Percentiles rank a stretch among this genome's conserved stretches.
Evolutionary conservation across 2,888 invertebrate genomes (phyloP).

Genomic region (Amblyjoppa proteus): DNA sequence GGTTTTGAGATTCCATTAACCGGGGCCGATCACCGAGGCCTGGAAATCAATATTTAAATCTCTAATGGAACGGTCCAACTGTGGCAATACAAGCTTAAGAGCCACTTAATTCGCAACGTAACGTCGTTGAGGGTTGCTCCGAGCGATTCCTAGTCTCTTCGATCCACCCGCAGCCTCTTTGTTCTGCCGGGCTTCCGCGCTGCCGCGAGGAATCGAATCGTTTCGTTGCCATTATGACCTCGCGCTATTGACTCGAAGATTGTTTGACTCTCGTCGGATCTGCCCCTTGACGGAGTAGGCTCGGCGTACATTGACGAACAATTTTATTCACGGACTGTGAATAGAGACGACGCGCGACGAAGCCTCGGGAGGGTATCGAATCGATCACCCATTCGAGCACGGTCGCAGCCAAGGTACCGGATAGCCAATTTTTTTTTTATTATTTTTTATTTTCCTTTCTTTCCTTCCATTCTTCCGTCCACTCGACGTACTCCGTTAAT

Average conservation of each 20-base stretch:
- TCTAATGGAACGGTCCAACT: constrained; percentile 75
- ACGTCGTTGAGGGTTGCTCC: constrained; percentile 56
- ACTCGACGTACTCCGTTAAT: constrained; percentile 58
- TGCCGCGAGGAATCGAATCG: constrained; percentile 33
- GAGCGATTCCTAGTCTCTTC: constrained; percentile 15
- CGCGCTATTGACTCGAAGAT: constrained; percentile 35
- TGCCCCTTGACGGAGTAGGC: neutral
- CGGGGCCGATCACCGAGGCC: constrained; percentile 59
- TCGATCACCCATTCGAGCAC: constrained; percentile 45
- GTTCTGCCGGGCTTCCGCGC: neutral
- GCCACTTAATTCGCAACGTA: constrained; percentile 69
- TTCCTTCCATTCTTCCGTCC: constrained; percentile 27
- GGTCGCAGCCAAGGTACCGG: constrained; percentile 42
- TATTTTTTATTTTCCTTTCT: neutral
- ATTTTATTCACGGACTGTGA: neutral
- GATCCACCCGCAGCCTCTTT: neutral
- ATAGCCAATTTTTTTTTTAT: constrained; percentile 20
- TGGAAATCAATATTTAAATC: constrained; percentile 82
- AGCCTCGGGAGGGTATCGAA: constrained; percentile 39
- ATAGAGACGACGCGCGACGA: neutral
- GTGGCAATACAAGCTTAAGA: constrained; percentile 62
- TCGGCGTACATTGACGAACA: neutral
- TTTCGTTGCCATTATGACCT: constrained; percentile 54
- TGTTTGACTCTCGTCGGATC: constrained; percentile 29
- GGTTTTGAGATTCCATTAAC: constrained; percentile 78